phyloP scores from a whole-genome alignment of 2,113 vertebrate genomes.

The Caretta caretta region DNA sequence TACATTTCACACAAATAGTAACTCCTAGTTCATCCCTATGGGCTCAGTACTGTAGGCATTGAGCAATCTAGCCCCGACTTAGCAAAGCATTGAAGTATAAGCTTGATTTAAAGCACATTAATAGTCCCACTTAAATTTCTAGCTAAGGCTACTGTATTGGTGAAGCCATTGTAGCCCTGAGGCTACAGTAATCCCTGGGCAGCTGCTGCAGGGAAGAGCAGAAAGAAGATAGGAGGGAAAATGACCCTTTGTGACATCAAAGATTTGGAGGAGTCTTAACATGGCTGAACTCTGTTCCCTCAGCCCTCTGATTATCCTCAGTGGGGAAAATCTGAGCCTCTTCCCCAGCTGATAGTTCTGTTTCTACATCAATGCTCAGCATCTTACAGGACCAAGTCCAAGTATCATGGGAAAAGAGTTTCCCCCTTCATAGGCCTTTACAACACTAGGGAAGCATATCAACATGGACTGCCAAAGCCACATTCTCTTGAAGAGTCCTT shows the following conservation, averaged over 20 bases:
- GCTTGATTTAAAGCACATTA: constrained; percentile 13
- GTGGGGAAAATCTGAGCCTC: neutral
- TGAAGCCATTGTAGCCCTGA: neutral
- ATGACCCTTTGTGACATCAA: neutral
- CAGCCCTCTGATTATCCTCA: neutral
- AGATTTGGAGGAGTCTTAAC: neutral
- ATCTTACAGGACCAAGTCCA: neutral
- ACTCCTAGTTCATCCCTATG: neutral
- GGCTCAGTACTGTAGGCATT: neutral
- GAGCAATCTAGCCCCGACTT: constrained; percentile 4
- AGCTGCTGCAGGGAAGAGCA: neutral
- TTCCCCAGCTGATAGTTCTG: neutral
- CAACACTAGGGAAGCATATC: neutral
- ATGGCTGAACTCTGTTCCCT: neutral
- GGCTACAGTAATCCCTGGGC: neutral
- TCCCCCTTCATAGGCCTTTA: neutral
- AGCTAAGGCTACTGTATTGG: neutral
- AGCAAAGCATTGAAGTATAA: neutral
- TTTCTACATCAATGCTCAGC: neutral
- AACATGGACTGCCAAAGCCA: neutral
- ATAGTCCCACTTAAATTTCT: neutral
- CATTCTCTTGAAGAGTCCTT: neutral
- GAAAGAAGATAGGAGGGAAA: neutral
- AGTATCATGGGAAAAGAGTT: neutral
- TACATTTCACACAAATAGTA: neutral